Evolutionary conservation across 2,113 vertebrate genomes (phyloP).

Genomic region (Catagonus wagneri): DNA sequence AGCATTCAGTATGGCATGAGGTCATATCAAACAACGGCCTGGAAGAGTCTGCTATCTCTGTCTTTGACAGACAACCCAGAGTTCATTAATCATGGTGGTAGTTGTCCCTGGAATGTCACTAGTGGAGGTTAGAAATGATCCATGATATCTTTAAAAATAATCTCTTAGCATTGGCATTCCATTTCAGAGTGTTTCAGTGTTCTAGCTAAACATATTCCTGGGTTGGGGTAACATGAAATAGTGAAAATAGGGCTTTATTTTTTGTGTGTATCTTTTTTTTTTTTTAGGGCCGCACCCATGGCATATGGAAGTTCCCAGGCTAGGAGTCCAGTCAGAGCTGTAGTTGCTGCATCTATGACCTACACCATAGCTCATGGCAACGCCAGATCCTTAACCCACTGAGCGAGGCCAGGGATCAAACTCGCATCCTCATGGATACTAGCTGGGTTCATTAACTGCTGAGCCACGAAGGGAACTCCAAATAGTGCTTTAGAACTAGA

Average conservation of each 20-base stretch:
- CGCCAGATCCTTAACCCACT: too few relatives aligned
- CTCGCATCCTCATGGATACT: too few relatives aligned
- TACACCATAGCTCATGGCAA: too few relatives aligned
- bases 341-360: too few relatives aligned
- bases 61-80: neutral
- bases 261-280: too few relatives aligned
- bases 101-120: neutral
- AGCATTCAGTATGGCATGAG: neutral
- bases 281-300: too few relatives aligned
- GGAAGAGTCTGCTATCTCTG: neutral
- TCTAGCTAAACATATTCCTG: neutral
- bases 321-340: too few relatives aligned
- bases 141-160: neutral
- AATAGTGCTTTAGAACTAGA: neutral
- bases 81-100: neutral
- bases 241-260: neutral
- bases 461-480: too few relatives aligned
- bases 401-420: too few relatives aligned
- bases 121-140: neutral
- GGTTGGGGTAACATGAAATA: neutral
- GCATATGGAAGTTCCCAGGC: too few relatives aligned
- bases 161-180: neutral
- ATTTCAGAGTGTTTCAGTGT: neutral
- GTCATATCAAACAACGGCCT: neutral
- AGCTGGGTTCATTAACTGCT: too few relatives aligned